phyloP scores from a whole-genome alignment of 2,113 vertebrate genomes.

The Sorex araneus region DNA sequence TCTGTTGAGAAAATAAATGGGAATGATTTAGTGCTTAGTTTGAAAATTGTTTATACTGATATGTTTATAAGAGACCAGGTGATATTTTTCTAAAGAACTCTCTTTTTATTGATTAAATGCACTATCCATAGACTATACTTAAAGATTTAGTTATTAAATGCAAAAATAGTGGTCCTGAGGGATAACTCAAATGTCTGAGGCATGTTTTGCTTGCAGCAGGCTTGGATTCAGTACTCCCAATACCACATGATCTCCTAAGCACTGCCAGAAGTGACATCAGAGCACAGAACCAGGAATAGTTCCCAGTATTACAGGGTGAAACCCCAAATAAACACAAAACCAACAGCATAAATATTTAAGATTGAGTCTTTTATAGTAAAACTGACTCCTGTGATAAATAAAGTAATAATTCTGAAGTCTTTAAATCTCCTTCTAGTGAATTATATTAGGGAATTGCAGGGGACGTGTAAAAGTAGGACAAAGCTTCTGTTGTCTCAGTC shows the following conservation, averaged over 20 bases:
- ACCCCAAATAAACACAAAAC: too few relatives aligned
- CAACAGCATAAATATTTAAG: slow-evolving; percentile 83
- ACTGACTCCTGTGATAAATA: slow-evolving; percentile 83
- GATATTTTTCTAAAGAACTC: neutral
- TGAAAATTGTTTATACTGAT: neutral
- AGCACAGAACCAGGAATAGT: too few relatives aligned
- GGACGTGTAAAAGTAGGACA: slow-evolving; percentile 67
- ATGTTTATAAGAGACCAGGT: neutral
- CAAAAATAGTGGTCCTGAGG: too few relatives aligned
- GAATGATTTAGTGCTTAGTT: neutral
- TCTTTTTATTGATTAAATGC: neutral
- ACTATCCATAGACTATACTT: neutral
- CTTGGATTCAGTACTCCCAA: too few relatives aligned
- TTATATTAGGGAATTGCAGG: slow-evolving; percentile 62
- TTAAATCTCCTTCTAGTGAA: slow-evolving; percentile 53
- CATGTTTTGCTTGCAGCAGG: too few relatives aligned
- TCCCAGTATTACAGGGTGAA: too few relatives aligned
- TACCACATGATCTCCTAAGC: too few relatives aligned
- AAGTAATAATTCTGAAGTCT: slow-evolving; percentile 56
- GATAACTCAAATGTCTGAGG: too few relatives aligned
- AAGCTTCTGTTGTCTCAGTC: slow-evolving; percentile 78
- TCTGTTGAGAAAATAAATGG: neutral
- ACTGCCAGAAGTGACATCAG: too few relatives aligned
- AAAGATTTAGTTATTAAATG: neutral
- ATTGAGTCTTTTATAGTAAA: slow-evolving; percentile 82